Evolutionary conservation across 2,113 vertebrate species (phyloP).

Genomic region (Dromaius novaehollandiae): DNA sequence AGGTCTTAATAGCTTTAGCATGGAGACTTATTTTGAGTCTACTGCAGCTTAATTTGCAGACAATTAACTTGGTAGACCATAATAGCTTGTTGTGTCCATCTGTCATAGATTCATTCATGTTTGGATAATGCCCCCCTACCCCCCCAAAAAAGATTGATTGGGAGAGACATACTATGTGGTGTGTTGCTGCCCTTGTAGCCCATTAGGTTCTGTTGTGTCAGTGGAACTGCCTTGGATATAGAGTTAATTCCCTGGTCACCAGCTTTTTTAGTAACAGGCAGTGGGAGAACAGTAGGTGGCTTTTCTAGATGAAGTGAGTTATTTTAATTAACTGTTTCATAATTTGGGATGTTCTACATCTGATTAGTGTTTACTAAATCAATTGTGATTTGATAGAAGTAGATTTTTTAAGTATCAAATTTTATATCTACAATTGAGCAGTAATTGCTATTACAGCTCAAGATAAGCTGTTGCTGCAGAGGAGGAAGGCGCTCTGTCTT

Average conservation of each 20-base stretch:
- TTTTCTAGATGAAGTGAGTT: background rate
- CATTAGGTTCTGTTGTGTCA: background rate
- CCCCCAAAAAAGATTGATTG: too few relatives aligned
- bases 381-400: background rate
- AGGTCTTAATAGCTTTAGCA: constrained; percentile 24
- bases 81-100: background rate
- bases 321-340: background rate
- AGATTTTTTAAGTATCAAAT: background rate
- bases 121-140: background rate
- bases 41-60: constrained; percentile 17
- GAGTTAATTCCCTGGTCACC: background rate
- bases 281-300: background rate
- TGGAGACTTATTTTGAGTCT: background rate
- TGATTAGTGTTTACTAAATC: background rate
- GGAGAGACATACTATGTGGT: background rate
- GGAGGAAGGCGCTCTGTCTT: background rate
- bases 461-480: background rate
- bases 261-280: background rate
- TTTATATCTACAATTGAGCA: background rate
- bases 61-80: background rate
- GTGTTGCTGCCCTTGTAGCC: rapidly evolving
- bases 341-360: background rate
- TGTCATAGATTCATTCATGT: background rate
- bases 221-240: background rate
- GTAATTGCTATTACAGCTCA: background rate